These are phyloP conservation scores for Dryobates pubescens DNA, from an alignment of 2,797 vertebrate species.

Conservation along the genomic window DNA sequence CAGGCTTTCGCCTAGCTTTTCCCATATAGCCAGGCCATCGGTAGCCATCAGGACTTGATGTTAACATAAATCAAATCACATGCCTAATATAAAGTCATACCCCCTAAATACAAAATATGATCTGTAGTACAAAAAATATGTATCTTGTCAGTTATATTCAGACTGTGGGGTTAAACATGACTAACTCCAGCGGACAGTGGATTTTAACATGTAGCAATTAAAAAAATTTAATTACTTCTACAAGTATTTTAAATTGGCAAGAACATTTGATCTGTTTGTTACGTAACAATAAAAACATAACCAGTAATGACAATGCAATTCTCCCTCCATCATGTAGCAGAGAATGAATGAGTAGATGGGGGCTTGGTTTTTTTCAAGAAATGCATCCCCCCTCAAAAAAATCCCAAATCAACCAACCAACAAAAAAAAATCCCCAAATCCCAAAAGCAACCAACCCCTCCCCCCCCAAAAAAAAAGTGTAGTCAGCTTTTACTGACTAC, in stretches of 20 bases:
- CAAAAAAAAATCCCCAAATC: not conserved
- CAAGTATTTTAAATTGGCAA: not conserved
- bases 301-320: not conserved
- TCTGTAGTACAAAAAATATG: not conserved
- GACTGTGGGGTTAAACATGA: not conserved
- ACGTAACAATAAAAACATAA: not conserved
- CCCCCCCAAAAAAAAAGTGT: not conserved
- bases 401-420: not conserved
- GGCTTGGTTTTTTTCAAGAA: not conserved
- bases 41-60: not conserved
- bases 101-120: not conserved
- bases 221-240: not conserved
- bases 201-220: not conserved
- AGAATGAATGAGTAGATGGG: not conserved
- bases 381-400: fast-evolving
- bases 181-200: not conserved
- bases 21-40: not conserved
- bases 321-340: not conserved
- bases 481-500: not conserved
- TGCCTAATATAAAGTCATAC: not conserved
- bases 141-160: not conserved
- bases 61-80: not conserved
- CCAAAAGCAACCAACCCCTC: too few relatives aligned
- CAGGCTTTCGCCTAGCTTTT: not conserved
- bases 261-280: not conserved